A percentile compares a stretch with the other conserved stretches of the same genome.
phyloP scores from a whole-genome alignment of 2,888 invertebrate species.

The Pinctada fucata region DNA sequence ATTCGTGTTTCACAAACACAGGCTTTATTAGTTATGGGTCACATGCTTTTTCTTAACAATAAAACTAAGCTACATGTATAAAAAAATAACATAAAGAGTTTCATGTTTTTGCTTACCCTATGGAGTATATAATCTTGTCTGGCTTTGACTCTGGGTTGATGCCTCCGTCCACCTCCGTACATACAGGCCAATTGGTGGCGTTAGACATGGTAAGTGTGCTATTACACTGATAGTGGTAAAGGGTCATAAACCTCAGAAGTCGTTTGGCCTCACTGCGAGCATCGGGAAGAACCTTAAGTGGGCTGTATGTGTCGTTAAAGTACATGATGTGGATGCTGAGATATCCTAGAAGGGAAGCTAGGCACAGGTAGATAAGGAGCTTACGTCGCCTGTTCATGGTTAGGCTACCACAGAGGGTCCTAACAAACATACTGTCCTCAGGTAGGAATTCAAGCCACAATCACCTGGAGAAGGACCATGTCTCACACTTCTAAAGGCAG shows the following conservation, averaged over 20 bases:
- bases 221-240: constrained; percentile 71
- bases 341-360: constrained; percentile 48
- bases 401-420: neutral
- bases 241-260: constrained; percentile 69
- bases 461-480: too few species aligned
- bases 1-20: too few species aligned
- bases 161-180: constrained; percentile 63
- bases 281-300: constrained; percentile 67
- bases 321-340: constrained; percentile 59
- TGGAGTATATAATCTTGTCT: constrained; percentile 63
- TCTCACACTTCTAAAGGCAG: too few species aligned
- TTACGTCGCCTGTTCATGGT: constrained; percentile 24
- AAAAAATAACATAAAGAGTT: neutral
- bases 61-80: neutral
- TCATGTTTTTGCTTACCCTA: constrained; percentile 67
- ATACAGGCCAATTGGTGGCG: constrained; percentile 67
- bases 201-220: constrained; percentile 64
- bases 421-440: neutral
- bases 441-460: too few species aligned
- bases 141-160: constrained; percentile 59
- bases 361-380: constrained; percentile 51
- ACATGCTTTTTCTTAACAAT: too few species aligned
- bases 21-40: too few species aligned
- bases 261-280: constrained; percentile 70
- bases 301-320: constrained; percentile 64